Conservation (phyloP, 2,888 invertebrate genomes). For the Habroteleia sp. region DNA sequence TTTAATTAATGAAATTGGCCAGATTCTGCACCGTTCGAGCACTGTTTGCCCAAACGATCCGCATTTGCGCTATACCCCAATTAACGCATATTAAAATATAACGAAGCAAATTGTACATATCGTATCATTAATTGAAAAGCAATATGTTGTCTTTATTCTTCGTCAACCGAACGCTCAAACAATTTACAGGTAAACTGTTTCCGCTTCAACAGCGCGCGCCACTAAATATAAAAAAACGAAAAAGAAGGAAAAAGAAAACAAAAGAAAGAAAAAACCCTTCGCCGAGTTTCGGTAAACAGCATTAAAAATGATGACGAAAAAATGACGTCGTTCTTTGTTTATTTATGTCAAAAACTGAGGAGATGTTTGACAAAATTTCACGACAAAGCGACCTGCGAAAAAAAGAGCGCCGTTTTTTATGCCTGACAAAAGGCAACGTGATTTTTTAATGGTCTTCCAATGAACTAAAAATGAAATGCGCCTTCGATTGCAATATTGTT, state of each 20-base stretch:
- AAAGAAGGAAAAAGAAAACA: slow-evolving; percentile 14
- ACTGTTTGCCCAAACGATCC: slow-evolving; percentile 44
- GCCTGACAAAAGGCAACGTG: slow-evolving; percentile 21
- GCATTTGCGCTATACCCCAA: slow-evolving; percentile 29
- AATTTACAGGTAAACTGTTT: slow-evolving; percentile 11
- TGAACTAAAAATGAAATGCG: slow-evolving; percentile 12
- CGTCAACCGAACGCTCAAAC: slow-evolving; percentile 17
- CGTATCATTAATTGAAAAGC: slow-evolving; percentile 29
- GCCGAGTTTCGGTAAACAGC: slow-evolving; percentile 52
- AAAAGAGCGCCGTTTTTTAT: slow-evolving; percentile 14
- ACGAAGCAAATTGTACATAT: slow-evolving; percentile 35
- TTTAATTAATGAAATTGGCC: no score
- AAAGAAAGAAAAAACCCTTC: slow-evolving; percentile 10
- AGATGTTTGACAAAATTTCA: slow-evolving; percentile 41
- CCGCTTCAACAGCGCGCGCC: slow-evolving; percentile 4
- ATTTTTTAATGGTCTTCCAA: slow-evolving; percentile 40
- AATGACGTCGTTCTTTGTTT: slow-evolving; percentile 30
- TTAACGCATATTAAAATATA: slow-evolving; percentile 50
- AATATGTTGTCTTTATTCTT: slow-evolving; percentile 21
- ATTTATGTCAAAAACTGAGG: slow-evolving; percentile 26
- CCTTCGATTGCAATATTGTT: slow-evolving; percentile 51
- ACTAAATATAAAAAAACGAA: background rate
- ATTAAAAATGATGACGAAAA: slow-evolving; percentile 43
- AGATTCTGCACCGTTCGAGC: slow-evolving; percentile 26
- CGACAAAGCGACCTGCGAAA: slow-evolving; percentile 12